Conservation (phyloP, 1,140 invertebrate species). For the Heterodera carotae region DNA sequence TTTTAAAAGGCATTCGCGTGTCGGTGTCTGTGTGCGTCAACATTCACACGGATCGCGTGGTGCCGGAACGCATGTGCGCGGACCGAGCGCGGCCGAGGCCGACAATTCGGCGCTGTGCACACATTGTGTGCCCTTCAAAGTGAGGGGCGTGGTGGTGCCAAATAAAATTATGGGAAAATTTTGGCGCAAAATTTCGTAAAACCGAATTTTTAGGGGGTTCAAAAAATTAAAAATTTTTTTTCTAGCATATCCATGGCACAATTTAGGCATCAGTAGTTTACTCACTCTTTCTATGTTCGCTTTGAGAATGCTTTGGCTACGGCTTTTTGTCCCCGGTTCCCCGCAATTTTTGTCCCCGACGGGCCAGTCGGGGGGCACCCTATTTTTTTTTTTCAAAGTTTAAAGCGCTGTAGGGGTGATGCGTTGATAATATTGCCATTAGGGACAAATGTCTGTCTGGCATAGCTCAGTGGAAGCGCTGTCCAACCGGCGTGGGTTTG, state of each 20-base stretch:
- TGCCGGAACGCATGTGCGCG: conserved; percentile 58
- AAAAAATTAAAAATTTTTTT: not conserved
- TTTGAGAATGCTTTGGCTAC: too few species aligned
- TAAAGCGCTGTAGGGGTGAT: too few species aligned
- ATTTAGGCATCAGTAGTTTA: not conserved
- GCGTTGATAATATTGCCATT: too few species aligned
- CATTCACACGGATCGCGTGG: conserved; percentile 47
- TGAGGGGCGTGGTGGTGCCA: conserved; percentile 33
- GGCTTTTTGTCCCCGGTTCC: too few species aligned
- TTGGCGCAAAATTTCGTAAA: conserved; percentile 4
- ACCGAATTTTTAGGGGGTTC: not conserved
- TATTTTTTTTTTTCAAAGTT: too few species aligned
- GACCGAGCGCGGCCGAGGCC: conserved; percentile 53
- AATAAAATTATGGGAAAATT: conserved; percentile 8
- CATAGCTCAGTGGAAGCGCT: too few species aligned
- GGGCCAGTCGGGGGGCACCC: too few species aligned
- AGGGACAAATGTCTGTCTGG: too few species aligned
- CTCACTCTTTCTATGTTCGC: too few species aligned
- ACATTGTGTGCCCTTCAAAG: conserved; percentile 56
- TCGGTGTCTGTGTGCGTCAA: conserved; percentile 60
- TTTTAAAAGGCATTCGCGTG: conserved; percentile 42
- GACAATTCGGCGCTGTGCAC: conserved; percentile 45
- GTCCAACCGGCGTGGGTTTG: too few species aligned
- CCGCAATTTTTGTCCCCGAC: too few species aligned
- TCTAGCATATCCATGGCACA: not conserved